These are phyloP conservation scores for Eupleurogrammus muticus DNA, from an alignment of 2,797 vertebrate genomes.

Conservation along the genomic window DNA sequence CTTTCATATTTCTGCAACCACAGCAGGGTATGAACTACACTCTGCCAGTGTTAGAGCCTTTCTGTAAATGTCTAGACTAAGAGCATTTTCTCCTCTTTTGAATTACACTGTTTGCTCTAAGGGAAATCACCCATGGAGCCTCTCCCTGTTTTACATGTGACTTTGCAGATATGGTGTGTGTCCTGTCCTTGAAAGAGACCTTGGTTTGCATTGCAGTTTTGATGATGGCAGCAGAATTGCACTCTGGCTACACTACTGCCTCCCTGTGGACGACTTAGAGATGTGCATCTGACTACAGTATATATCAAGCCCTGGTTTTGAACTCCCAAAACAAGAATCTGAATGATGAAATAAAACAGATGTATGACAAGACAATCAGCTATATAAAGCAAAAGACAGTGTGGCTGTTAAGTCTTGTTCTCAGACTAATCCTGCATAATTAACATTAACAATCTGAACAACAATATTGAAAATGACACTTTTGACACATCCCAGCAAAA, in stretches of 20 bases:
- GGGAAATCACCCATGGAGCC: conserved; percentile 53
- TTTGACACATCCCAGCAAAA: not conserved
- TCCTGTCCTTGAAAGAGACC: conserved; percentile 83
- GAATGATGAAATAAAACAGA: not conserved
- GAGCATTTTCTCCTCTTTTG: not conserved
- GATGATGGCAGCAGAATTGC: conserved; percentile 50
- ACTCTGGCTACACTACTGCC: conserved; percentile 54
- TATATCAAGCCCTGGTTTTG: too few relatives aligned
- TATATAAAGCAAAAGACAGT: not conserved
- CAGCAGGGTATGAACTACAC: not conserved
- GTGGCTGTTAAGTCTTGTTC: not conserved
- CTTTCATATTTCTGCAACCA: conserved; percentile 21
- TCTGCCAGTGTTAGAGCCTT: not conserved
- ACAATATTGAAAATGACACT: too few relatives aligned
- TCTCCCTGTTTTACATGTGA: conserved; percentile 71
- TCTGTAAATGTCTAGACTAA: not conserved
- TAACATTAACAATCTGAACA: not conserved
- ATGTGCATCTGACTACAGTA: conserved; percentile 29
- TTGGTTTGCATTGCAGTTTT: conserved; percentile 78
- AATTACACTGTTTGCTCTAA: conserved; percentile 11
- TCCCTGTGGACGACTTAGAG: conserved; percentile 49
- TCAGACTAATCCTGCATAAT: not conserved
- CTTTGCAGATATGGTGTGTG: conserved; percentile 83
- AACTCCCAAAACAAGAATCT: not conserved
- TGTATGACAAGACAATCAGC: not conserved